phyloP scores from a whole-genome alignment of 2,797 vertebrate genomes.

The Zonotrichia albicollis region DNA sequence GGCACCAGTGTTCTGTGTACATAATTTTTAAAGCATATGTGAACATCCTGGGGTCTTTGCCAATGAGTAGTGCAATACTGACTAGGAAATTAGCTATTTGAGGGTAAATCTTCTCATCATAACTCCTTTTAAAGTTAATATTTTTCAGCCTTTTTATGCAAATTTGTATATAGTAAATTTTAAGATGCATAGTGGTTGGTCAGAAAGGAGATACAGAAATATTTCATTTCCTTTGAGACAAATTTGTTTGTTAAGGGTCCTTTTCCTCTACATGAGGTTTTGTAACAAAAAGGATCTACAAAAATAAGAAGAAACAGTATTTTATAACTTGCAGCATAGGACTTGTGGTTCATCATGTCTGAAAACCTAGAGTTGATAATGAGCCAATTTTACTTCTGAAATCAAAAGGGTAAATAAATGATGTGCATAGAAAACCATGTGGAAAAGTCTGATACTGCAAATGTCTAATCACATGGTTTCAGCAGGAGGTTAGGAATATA shows the following conservation, averaged over 20 bases:
- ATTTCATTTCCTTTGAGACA: neutral
- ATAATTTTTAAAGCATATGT: neutral
- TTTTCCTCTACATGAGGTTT: neutral
- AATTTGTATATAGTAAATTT: neutral
- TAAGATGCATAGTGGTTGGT: neutral
- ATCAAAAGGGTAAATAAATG: conserved; percentile 11
- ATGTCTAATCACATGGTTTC: neutral
- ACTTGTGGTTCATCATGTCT: neutral
- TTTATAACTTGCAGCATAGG: neutral
- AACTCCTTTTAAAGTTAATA: neutral
- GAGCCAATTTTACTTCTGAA: neutral
- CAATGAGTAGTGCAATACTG: rapidly evolving
- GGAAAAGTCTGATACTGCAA: neutral
- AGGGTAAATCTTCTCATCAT: neutral
- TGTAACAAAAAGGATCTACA: neutral
- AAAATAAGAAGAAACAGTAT: neutral
- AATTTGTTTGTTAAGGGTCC: neutral
- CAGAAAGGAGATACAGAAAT: neutral
- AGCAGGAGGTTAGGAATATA: conserved; percentile 19
- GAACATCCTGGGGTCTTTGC: neutral
- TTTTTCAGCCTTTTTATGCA: neutral
- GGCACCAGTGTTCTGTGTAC: neutral
- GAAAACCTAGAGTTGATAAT: neutral
- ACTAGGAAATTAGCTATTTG: neutral
- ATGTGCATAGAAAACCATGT: neutral